Evolutionary conservation across 2,113 vertebrate genomes (phyloP), one percentile per base, ranked within the genome.

Genomic region (Phalacrocorax carbo): DNA sequence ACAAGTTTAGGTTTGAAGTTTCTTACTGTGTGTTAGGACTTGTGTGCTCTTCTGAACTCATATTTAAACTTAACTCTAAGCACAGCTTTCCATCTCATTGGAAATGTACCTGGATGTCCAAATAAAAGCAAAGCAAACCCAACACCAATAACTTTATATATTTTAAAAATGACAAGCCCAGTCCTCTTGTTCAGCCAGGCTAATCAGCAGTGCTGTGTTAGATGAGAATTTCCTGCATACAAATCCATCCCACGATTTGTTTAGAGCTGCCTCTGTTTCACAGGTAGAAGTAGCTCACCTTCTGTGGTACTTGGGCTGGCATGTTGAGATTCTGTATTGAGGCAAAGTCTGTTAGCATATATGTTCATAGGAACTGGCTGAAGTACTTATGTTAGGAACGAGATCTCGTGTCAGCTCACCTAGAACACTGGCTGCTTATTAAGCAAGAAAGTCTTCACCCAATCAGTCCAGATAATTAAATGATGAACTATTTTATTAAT

Each of bases 381-480:
- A 77, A 79, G n/a, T 20, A 64, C 29, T 65, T 87, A 11, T 1
- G 7, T 9, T 57, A 23, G 20, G 62, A 79, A 60, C 29, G 23
- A 65, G 3, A 42, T 60, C 42, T 82, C 1, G 0, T 83, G 34
- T 86, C 48, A 52, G 34, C 49, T 80, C 26, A 86, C 44, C 73
- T 93, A 64, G 18, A 90, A 64, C 49, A 69, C 18, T 57, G 27
- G 7, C 66, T 86, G 44, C 61, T 94, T 88, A 73, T 81, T 88
- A 95, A 92, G 27, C 46, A 81, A 73, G 52, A 61, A 86, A 70
- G 20, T 70, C 58, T 86, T 88, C 66, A 86, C 34, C 54, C 60
- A 77, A 76, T 90, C 68, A 73, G 38, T 66, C 40, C 76, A 66
- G 62, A 86, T 94, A 95, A 88, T 94, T 93, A 94, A 94, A 83